Percentiles rank a stretch among this genome's conserved stretches.
Conservation (phyloP, 2,888 invertebrate genomes). For the Mamestra brassicae region DNA sequence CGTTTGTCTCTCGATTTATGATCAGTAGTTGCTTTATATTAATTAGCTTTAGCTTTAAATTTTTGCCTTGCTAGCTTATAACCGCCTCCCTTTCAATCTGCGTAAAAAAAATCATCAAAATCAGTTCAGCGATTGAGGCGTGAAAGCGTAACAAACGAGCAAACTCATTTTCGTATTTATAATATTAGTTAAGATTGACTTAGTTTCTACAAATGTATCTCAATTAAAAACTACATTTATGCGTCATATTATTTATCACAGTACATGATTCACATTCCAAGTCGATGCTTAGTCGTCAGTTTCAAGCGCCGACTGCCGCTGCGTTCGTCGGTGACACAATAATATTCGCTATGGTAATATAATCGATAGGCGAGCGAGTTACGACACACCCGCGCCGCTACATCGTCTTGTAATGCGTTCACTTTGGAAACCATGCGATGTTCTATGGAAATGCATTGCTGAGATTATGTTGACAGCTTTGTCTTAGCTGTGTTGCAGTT, state of each 20-base stretch:
- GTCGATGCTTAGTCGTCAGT: constrained; percentile 50
- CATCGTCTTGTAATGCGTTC: constrained; percentile 50
- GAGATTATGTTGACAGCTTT: constrained; percentile 26
- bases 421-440: constrained; percentile 49
- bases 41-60: not conserved
- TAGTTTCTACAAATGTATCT: not conserved
- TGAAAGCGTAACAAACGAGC: too few relatives aligned
- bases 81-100: too few relatives aligned
- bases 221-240: constrained; percentile 23
- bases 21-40: constrained; percentile 11
- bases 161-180: not conserved
- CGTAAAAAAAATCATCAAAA: too few relatives aligned
- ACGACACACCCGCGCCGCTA: constrained; percentile 60
- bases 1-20: too few relatives aligned
- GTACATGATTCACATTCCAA: constrained; percentile 50
- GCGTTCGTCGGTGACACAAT: constrained; percentile 60
- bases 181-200: not conserved
- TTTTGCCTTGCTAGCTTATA: too few relatives aligned
- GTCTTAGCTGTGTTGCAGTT: not conserved
- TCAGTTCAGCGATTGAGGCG: too few relatives aligned
- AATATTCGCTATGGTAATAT: constrained; percentile 66
- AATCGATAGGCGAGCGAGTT: constrained; percentile 67
- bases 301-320: constrained; percentile 26
- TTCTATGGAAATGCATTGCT: constrained; percentile 50
- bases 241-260: constrained; percentile 14